A percentile compares a stretch with the other conserved stretches of the same genome.
Evolutionary conservation across 2,113 vertebrate genomes (phyloP).

Genomic region (Hymenochirus boettgeri): DNA sequence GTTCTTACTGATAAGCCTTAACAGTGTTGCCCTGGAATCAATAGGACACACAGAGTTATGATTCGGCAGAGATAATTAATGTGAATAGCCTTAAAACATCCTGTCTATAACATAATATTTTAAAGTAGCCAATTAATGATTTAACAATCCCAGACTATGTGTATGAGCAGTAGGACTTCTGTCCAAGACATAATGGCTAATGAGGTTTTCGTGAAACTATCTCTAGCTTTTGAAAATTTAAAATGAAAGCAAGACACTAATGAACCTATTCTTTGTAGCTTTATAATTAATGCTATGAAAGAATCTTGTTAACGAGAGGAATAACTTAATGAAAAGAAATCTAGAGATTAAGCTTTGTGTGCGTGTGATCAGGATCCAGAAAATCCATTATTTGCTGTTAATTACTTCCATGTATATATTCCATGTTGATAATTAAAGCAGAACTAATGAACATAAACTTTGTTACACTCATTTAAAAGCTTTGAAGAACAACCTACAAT

Average conservation of each 20-base stretch:
- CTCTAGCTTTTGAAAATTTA: conserved; percentile 15
- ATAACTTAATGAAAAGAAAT: not conserved
- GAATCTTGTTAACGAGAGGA: conserved; percentile 8
- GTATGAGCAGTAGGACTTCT: conserved; percentile 25
- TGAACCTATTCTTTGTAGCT: conserved; percentile 15
- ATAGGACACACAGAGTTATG: no score
- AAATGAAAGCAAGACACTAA: conserved; percentile 25
- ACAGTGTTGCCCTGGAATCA: no score
- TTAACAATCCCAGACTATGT: conserved; percentile 21
- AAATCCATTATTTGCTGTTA: not conserved
- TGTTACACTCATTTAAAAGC: no score
- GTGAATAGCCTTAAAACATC: no score
- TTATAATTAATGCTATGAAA: conserved; percentile 21
- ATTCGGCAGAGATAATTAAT: no score
- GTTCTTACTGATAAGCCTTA: no score
- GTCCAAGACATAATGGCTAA: conserved; percentile 30
- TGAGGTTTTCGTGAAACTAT: conserved; percentile 24
- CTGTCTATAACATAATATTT: conserved; percentile 19
- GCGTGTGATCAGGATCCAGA: not conserved
- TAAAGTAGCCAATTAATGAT: conserved; percentile 19
- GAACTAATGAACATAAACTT: not conserved
- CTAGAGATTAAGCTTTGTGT: no score
- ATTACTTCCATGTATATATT: not conserved
- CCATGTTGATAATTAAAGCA: not conserved
- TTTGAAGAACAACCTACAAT: no score